Percentiles rank a stretch among this genome's conserved stretches.
Conservation (phyloP, 2,888 invertebrate genomes). For the Palloptera scutellata region DNA sequence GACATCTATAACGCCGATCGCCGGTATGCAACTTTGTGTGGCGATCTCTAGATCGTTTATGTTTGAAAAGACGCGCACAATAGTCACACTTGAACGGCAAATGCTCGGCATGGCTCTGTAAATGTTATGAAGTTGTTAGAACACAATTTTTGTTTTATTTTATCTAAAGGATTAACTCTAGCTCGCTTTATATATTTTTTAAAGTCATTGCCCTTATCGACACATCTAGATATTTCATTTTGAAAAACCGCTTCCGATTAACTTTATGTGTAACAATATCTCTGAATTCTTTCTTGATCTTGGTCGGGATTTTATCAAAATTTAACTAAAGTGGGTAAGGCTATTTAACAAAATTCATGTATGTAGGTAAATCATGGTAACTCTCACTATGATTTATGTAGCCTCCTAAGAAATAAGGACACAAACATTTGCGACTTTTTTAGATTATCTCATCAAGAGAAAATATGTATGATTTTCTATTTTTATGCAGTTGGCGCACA, state of each 20-base stretch:
- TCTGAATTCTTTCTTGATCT: too few species aligned
- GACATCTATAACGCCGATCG: constrained; percentile 88
- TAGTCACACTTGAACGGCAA: constrained; percentile 92
- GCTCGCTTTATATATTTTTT: background rate
- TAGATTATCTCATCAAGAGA: background rate
- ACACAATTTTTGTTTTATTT: too few species aligned
- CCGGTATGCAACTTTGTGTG: constrained; percentile 94
- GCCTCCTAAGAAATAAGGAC: too few species aligned
- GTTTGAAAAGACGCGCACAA: constrained; percentile 91
- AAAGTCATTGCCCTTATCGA: too few species aligned
- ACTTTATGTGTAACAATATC: too few species aligned
- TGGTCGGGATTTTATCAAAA: too few species aligned
- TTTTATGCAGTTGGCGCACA: background rate
- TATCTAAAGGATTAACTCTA: background rate
- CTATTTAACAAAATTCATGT: too few species aligned
- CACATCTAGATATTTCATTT: too few species aligned
- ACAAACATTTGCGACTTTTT: constrained; percentile 11
- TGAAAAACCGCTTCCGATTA: too few species aligned
- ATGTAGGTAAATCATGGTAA: too few species aligned
- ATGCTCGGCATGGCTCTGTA: constrained; percentile 89
- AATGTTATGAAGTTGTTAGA: constrained; percentile 34
- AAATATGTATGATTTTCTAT: background rate
- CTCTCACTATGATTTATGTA: too few species aligned
- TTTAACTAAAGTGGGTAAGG: too few species aligned
- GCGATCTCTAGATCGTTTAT: constrained; percentile 91